Conservation (phyloP, 2,113 vertebrate genomes). For the Raja brachyura region DNA sequence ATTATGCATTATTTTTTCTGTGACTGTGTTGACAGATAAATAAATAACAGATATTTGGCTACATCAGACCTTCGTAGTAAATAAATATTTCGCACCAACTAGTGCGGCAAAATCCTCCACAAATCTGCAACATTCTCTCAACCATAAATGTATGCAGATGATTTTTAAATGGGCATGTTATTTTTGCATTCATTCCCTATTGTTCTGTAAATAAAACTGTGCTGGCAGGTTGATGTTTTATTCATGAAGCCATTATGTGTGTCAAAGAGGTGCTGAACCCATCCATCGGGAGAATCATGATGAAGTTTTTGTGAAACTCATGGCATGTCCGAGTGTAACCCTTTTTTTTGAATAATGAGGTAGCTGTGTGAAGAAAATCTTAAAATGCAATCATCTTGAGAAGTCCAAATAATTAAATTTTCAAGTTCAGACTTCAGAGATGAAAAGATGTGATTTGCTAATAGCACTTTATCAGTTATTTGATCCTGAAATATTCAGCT, state of each 20-base stretch:
- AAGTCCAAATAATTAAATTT: not conserved
- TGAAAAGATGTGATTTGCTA: not conserved
- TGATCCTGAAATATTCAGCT: not conserved
- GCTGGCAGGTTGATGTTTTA: slow-evolving; percentile 25
- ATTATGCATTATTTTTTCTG: not conserved
- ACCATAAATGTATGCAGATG: slow-evolving; percentile 23
- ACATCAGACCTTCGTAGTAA: not conserved
- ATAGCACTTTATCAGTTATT: not conserved
- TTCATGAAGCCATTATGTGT: slow-evolving; percentile 23
- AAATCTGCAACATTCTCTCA: not conserved
- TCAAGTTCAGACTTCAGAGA: not conserved
- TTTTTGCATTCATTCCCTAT: slow-evolving; percentile 35
- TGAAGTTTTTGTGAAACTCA: slow-evolving; percentile 26
- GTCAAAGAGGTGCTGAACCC: slow-evolving; percentile 28
- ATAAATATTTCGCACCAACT: not conserved
- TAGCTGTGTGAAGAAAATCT: not conserved
- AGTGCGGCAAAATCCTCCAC: not conserved
- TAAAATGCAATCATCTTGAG: slow-evolving; percentile 15
- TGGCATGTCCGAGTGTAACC: not conserved
- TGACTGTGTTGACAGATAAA: not conserved
- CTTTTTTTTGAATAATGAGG: slow-evolving; percentile 31
- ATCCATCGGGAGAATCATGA: slow-evolving; percentile 24
- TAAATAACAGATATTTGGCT: not conserved
- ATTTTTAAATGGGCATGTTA: slow-evolving; percentile 25
- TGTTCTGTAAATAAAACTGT: slow-evolving; percentile 30